phyloP scores from a whole-genome alignment of 2,113 vertebrate genomes.

The Balaenoptera acutorostrata region DNA sequence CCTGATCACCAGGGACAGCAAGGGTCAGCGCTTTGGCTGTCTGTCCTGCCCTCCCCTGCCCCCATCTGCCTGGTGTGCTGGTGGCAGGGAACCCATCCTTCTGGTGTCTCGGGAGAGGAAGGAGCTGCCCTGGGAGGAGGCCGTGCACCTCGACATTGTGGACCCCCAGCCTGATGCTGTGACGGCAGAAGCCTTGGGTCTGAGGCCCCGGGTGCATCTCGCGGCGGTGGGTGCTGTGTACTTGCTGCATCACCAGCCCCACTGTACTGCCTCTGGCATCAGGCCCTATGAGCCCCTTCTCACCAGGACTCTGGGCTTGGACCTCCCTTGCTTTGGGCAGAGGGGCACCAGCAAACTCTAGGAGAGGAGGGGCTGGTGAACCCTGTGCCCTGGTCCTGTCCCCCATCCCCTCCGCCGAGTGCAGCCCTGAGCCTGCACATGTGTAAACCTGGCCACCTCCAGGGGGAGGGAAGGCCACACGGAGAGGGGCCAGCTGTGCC shows the following conservation, averaged over 20 bases:
- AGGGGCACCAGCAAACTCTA: background rate
- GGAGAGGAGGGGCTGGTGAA: background rate
- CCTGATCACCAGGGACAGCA: too few species aligned
- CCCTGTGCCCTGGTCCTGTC: background rate
- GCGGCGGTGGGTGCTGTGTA: rapidly evolving
- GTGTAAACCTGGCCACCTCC: background rate
- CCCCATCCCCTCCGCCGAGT: too few species aligned
- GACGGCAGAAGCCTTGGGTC: rapidly evolving
- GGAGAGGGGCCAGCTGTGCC: background rate
- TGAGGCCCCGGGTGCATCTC: too few species aligned
- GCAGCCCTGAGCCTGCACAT: rapidly evolving
- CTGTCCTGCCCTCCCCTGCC: background rate
- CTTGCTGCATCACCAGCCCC: background rate
- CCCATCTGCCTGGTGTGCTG: background rate
- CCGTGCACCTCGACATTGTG: rapidly evolving
- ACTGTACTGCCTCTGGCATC: too few species aligned
- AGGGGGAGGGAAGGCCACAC: rapidly evolving
- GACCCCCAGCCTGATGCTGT: too few species aligned
- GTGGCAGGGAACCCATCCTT: too few species aligned
- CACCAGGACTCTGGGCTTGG: background rate
- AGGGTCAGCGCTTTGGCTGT: background rate
- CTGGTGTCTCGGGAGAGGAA: too few species aligned
- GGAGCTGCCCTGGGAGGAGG: too few species aligned
- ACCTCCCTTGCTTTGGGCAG: too few species aligned
- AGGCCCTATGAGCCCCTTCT: background rate